Evolutionary conservation across 30 jellyfish, hydroid and myxozoan genomes (phyloP).

Genomic region (Turritopsis rubra): DNA sequence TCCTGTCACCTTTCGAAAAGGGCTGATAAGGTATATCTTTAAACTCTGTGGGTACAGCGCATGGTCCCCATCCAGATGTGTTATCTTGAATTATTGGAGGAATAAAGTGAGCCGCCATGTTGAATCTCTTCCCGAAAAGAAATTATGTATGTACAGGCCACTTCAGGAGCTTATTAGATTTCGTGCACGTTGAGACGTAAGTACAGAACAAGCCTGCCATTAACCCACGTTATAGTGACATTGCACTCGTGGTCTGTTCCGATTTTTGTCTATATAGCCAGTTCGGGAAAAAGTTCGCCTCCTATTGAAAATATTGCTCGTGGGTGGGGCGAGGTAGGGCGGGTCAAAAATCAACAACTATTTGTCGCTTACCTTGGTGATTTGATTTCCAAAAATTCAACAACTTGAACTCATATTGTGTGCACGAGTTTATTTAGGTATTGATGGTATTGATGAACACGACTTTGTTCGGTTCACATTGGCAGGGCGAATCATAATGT

Average conservation of each 20-base stretch:
- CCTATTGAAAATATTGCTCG: too few species aligned
- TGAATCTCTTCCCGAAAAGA: background rate
- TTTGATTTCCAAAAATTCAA: background rate
- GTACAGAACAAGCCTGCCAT: background rate
- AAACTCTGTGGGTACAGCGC: slow-evolving; percentile 82
- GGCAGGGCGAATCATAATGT: too few species aligned
- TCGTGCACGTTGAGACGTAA: background rate
- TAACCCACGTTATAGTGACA: background rate
- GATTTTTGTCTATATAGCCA: too few species aligned
- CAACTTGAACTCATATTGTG: too few species aligned
- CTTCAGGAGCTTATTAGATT: background rate
- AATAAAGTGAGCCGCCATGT: slow-evolving; percentile 74
- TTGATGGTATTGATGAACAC: too few species aligned
- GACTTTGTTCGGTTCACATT: too few species aligned
- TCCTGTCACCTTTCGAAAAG: slow-evolving; percentile 91
- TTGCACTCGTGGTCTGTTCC: background rate
- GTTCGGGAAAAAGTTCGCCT: too few species aligned
- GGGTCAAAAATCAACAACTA: too few species aligned
- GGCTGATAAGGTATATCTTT: slow-evolving; percentile 96
- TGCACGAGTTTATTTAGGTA: too few species aligned
- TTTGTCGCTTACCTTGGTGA: too few species aligned
- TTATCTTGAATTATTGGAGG: slow-evolving; percentile 92
- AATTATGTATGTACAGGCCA: background rate
- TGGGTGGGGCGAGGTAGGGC: too few species aligned
- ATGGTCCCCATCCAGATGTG: slow-evolving; percentile 98